Evolutionary conservation across 2,113 vertebrate genomes (phyloP), one percentile per base, ranked within the genome.

Genomic region (Fregata magnificens): DNA sequence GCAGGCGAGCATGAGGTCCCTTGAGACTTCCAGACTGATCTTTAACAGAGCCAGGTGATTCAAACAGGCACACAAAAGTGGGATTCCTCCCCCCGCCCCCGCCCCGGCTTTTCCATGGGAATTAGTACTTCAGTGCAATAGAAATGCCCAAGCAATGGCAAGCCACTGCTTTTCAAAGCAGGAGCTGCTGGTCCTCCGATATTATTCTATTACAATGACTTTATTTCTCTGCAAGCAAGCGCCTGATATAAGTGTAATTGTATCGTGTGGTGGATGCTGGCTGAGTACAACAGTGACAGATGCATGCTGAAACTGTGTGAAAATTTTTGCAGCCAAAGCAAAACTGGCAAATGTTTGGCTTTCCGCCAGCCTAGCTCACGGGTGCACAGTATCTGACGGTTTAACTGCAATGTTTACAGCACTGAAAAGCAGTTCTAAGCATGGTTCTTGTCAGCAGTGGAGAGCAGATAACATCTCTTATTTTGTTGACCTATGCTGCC

Each of bases 281-380:
- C 90, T 9, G 61, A 31, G 71, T 7, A 21, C 72, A 13, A 10
- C 74, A 10, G 19, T 11, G 90, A 71, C 92, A 94, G 71, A 53
- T 78, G 80, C 28, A 3, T 0, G 13, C 91, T 50, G 61, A 53
- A 86, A 63, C 44, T 6, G 26, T 52, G 63, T 34, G 92, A 95
- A 40, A 45, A n/a, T 26, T 65, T 95, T 76, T 82, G 91, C 94
- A 96, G 91, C 73, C 91, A 19, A 76, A 94, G 94, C 92, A 82
- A 72, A 95, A 47, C 61, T 72, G 88, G 91, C 40, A 49, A 89
- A n/a, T 12, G 63, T 66, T 74, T 95, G 86, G 86, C 78, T 28
- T 4, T 11, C 13, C 1, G 34, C 90, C 88, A 92, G 32, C 38
- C 4, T 3, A 7, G 86, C 92, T 80, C 8, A 8, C 7, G 32